phyloP scores from a whole-genome alignment of 2,113 vertebrate species.

The Pterophyllum scalare region DNA sequence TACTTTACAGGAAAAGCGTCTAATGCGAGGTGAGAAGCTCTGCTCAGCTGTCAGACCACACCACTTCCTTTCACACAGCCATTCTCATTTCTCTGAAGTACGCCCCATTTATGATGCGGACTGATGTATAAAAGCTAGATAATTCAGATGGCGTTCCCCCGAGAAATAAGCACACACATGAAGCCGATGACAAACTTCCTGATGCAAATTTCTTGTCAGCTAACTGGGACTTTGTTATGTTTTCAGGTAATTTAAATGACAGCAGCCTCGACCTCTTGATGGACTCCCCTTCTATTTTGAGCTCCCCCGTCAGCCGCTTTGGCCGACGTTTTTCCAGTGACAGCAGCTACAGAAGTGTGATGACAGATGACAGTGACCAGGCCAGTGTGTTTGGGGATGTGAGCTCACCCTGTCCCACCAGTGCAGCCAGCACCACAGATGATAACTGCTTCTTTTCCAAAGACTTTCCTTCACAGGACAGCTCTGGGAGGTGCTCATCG shows the following conservation, averaged over 20 bases:
- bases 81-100: not conserved
- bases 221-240: not conserved
- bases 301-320: not conserved
- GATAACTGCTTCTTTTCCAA: conserved; percentile 82
- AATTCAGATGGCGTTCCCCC: conserved; percentile 44
- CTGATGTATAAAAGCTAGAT: conserved; percentile 6
- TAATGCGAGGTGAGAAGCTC: conserved; percentile 85
- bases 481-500: conserved; percentile 39
- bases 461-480: conserved; percentile 49
- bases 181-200: conserved; percentile 35
- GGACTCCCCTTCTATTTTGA: conserved; percentile 70
- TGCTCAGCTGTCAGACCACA: conserved; percentile 72
- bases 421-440: conserved; percentile 80
- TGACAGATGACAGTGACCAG: conserved; percentile 88
- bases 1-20: conserved; percentile 85
- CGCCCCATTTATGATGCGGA: not conserved
- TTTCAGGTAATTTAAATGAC: conserved; percentile 80
- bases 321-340: conserved; percentile 86
- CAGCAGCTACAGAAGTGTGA: conserved; percentile 88
- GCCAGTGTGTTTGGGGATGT: conserved; percentile 84
- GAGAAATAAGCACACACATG: conserved; percentile 10
- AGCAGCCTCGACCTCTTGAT: conserved; percentile 45
- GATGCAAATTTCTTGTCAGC: conserved; percentile 20
- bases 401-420: conserved; percentile 71
- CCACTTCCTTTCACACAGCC: conserved; percentile 62